Conservation (phyloP, 2,113 vertebrate species). For the Neomonachus schauinslandi region DNA sequence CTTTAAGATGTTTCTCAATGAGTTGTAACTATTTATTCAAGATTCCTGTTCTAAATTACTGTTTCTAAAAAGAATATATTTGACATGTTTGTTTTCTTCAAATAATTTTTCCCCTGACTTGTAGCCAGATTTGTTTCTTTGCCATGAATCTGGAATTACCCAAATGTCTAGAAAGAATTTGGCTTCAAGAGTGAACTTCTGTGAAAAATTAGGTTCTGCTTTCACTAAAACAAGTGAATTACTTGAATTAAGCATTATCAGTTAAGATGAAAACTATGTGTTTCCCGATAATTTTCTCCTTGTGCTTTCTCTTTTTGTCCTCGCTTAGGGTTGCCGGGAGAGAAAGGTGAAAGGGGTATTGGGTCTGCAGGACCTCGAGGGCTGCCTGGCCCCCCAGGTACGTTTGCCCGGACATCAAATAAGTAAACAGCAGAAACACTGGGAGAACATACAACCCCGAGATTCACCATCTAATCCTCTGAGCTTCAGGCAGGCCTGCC, state of each 20-base stretch:
- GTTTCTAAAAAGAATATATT: conserved; percentile 66
- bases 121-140: conserved; percentile 73
- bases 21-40: conserved; percentile 23
- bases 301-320: neutral
- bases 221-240: conserved; percentile 61
- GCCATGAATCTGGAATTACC: conserved; percentile 72
- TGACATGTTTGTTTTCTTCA: conserved; percentile 72
- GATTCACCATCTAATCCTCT: neutral
- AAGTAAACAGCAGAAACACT: neutral
- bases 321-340: conserved; percentile 91
- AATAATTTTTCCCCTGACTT: conserved; percentile 63
- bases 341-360: conserved; percentile 95
- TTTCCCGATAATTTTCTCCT: conserved; percentile 53
- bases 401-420: conserved; percentile 62
- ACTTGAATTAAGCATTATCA: conserved; percentile 56
- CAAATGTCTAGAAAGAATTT: conserved; percentile 78
- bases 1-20: conserved; percentile 12
- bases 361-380: conserved; percentile 94
- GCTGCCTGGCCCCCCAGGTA: conserved; percentile 93
- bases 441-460: neutral
- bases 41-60: conserved; percentile 48
- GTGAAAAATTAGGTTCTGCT: conserved; percentile 72
- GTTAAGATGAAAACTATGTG: conserved; percentile 39
- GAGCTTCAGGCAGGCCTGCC: neutral
- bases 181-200: conserved; percentile 66